phyloP scores from a whole-genome alignment of 1,140 invertebrate species.

The Papilio aristodemus region DNA sequence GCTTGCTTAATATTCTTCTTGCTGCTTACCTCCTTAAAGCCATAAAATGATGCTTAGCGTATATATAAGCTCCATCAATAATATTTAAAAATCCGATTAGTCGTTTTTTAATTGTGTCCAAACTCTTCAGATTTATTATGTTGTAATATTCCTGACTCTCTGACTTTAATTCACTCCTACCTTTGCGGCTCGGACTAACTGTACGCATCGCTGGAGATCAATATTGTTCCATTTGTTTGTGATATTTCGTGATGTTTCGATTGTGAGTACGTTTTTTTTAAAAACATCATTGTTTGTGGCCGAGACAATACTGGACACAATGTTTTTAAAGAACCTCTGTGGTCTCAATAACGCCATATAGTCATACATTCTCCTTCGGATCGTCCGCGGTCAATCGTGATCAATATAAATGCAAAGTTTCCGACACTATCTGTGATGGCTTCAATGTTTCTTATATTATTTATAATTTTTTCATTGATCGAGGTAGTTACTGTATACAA shows the following conservation, averaged over 20 bases:
- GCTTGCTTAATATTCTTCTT: too few relatives aligned
- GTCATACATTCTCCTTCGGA: not conserved
- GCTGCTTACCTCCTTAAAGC: too few relatives aligned
- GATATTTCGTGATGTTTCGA: constrained; percentile 25
- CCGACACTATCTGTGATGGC: constrained; percentile 38
- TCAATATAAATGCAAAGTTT: not conserved
- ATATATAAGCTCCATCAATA: too few relatives aligned
- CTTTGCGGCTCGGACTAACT: too few relatives aligned
- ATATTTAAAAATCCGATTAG: too few relatives aligned
- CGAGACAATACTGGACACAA: constrained; percentile 18
- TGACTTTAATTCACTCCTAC: too few relatives aligned
- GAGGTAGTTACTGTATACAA: constrained; percentile 57
- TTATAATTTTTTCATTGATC: constrained; percentile 43
- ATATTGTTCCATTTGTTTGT: constrained; percentile 23
- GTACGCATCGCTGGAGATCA: not conserved
- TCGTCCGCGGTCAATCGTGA: not conserved
- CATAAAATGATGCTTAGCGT: too few relatives aligned
- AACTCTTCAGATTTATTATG: too few relatives aligned
- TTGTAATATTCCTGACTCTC: not conserved
- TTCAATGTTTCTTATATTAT: constrained; percentile 34
- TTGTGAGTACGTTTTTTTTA: constrained; percentile 20
- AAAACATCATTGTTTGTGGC: constrained; percentile 33
- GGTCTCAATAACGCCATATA: not conserved
- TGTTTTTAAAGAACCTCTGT: constrained; percentile 23
- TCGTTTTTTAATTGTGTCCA: too few relatives aligned